phyloP scores from a whole-genome alignment of 1,140 invertebrate species.

The Parapsyche elsis region DNA sequence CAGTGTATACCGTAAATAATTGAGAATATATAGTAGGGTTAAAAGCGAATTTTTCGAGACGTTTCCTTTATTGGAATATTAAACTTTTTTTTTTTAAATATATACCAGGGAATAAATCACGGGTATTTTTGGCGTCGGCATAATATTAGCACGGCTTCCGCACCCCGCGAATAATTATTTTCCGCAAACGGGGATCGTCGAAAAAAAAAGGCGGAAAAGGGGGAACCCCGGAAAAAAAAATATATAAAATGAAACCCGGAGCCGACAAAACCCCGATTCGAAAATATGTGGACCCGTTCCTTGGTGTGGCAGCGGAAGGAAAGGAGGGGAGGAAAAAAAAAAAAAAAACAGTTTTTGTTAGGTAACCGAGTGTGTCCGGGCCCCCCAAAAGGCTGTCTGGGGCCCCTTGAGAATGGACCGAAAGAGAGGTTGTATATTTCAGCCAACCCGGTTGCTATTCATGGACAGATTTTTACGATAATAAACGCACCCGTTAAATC shows the following conservation, averaged over 20 bases:
- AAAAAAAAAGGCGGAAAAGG: conserved; percentile 25
- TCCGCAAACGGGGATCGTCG: neutral
- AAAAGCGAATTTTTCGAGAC: too few relatives aligned
- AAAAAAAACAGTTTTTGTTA: conserved; percentile 44
- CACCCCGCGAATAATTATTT: conserved; percentile 40
- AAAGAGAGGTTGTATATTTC: conserved; percentile 28
- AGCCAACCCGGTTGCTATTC: conserved; percentile 17
- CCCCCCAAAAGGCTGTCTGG: conserved; percentile 39
- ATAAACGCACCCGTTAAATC: conserved; percentile 4
- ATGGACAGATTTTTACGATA: conserved; percentile 33
- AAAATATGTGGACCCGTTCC: conserved; percentile 43
- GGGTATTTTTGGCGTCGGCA: conserved; percentile 20
- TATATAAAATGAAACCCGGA: neutral
- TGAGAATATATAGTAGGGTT: too few relatives aligned
- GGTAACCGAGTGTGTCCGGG: conserved; percentile 55
- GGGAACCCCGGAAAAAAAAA: neutral
- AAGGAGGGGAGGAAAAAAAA: conserved; percentile 2
- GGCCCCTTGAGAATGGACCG: conserved; percentile 21
- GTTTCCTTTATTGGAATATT: too few relatives aligned
- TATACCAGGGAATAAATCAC: conserved; percentile 26
- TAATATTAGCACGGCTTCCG: conserved; percentile 39
- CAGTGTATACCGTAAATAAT: too few relatives aligned
- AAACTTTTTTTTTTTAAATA: neutral
- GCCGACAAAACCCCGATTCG: conserved; percentile 7
- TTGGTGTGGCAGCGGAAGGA: conserved; percentile 22